Conservation (phyloP, 2,113 vertebrate genomes). For the Calcarius ornatus region DNA sequence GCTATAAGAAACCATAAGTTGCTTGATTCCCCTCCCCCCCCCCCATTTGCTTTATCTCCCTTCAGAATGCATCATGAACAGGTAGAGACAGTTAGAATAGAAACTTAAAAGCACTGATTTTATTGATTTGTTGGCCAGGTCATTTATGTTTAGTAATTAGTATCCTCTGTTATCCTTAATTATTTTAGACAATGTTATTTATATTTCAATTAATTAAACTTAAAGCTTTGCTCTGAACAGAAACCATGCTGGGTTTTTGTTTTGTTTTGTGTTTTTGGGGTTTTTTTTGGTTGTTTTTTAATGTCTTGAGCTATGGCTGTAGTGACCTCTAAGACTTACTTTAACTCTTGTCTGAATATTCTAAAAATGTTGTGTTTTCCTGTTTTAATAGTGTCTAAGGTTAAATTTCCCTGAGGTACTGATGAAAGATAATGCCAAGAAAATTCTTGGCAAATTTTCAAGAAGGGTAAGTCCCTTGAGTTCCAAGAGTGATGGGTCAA, state of each 20-base stretch:
- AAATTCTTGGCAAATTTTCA: conserved; percentile 46
- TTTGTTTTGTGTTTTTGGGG: no score
- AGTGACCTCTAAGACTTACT: neutral
- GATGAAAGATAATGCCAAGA: conserved; percentile 5
- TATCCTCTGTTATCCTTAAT: neutral
- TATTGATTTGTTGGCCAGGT: neutral
- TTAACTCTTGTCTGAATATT: neutral
- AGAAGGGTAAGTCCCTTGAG: neutral
- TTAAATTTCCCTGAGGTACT: conserved; percentile 7
- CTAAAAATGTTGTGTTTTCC: conserved; percentile 4
- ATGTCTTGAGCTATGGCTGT: neutral
- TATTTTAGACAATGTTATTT: neutral
- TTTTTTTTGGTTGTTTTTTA: no score
- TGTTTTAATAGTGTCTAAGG: neutral
- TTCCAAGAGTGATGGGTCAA: conserved; percentile 27
- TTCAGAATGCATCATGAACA: neutral
- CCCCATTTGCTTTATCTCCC: neutral
- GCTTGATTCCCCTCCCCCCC: neutral
- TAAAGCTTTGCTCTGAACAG: neutral
- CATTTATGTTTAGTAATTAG: neutral
- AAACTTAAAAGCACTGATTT: neutral
- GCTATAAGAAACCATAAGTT: neutral
- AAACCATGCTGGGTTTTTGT: neutral
- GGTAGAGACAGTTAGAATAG: neutral
- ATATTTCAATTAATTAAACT: neutral